Evolutionary conservation across 2,888 invertebrate genomes (phyloP), one percentile per base, ranked within the genome.

Genomic region (Periphyllus acericola): DNA sequence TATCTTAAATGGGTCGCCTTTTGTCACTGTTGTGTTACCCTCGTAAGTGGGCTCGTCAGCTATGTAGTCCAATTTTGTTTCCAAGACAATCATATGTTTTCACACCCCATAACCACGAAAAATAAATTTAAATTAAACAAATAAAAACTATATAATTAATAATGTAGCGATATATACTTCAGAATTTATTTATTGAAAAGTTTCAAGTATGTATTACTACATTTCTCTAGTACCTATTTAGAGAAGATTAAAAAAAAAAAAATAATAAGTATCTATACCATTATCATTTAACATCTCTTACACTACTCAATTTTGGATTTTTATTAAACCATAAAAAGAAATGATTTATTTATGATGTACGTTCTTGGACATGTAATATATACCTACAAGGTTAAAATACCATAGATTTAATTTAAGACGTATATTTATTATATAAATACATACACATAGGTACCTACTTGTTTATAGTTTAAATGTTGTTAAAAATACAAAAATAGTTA

Each of bases 1-100:
- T 81, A 90, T 90, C 36, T 83, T 88, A 89, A 90, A 90, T 34
- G 90, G 89, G 40, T 90, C 89, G 52, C 90, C 90, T 89, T 90
- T 90, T 76, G 89, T 89, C 74, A 90, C 90, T 46, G 89, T 89
- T 72, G 86, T 87, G 83, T 90, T 89, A 88, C 90, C 90, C 82
- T 89, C 89, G 83, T 90, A 90, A 81, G 66, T 87, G 32, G 89
- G 89, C 68, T 81, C 87, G 34, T 87, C 74, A 40, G 87, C 87
- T 87, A 81, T 34, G 68, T 60, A 82, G 89, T 89, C 83, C 83
- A 87, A 87, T 80, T 75, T 87, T 32, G 19, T 68, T 78, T 78
- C 68, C 68, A 78, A 78, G 74, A 82, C 40, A 88, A 82, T 78
- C 32, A 84, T 78, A 86, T 52, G 71, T 79, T 68, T 85, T 85